Evolutionary conservation across 2,888 invertebrate genomes (phyloP).

Genomic region (Nomada flava): DNA sequence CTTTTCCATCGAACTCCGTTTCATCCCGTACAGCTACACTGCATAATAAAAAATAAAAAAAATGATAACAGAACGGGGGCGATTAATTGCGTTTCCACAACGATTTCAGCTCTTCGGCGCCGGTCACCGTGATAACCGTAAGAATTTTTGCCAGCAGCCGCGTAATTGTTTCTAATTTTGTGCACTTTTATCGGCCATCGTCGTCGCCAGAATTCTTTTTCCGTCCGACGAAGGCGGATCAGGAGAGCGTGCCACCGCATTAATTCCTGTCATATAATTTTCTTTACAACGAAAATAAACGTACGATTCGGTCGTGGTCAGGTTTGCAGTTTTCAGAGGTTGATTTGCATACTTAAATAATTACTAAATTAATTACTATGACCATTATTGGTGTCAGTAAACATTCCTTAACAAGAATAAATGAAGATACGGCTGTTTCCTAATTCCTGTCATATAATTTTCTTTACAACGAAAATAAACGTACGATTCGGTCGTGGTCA

Average conservation of each 20-base stretch:
- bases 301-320: too few species aligned
- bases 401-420: too few species aligned
- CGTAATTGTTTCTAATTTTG: slow-evolving; percentile 68
- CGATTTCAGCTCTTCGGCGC: slow-evolving; percentile 60
- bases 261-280: too few species aligned
- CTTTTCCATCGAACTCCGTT: neutral
- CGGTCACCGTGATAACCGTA: slow-evolving; percentile 50
- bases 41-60: slow-evolving; percentile 11
- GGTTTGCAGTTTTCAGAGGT: too few species aligned
- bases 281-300: too few species aligned
- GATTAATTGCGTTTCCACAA: slow-evolving; percentile 32
- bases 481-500: too few species aligned
- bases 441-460: too few species aligned
- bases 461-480: too few species aligned
- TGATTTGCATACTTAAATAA: too few species aligned
- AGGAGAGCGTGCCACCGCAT: neutral
- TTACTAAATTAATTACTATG: too few species aligned
- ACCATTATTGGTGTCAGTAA: too few species aligned
- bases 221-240: neutral
- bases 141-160: slow-evolving; percentile 10
- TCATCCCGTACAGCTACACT: slow-evolving; percentile 4
- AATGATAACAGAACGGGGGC: slow-evolving; percentile 17
- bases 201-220: slow-evolving; percentile 40
- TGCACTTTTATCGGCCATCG: slow-evolving; percentile 54
- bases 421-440: too few species aligned